These are phyloP conservation scores for Leptinotarsa texana DNA, from an alignment of 1,140 invertebrate species.

Conservation along the genomic window DNA sequence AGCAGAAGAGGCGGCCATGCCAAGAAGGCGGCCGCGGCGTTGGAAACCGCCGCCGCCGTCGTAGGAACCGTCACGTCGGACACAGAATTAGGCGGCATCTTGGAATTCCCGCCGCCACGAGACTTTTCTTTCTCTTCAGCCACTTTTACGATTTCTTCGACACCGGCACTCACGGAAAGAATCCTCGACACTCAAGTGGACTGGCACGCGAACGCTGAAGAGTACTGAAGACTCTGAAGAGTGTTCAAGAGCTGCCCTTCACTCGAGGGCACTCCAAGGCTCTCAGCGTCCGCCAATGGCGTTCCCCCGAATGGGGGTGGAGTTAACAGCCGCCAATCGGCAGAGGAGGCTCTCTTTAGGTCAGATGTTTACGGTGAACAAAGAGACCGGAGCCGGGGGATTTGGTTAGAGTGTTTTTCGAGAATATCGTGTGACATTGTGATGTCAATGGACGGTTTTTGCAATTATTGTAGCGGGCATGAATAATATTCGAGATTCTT, in stretches of 20 bases:
- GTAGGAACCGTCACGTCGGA: conserved; percentile 30
- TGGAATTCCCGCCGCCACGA: conserved; percentile 24
- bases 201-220: conserved; percentile 53
- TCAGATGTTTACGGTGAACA: conserved; percentile 20
- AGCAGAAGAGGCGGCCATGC: conserved; percentile 54
- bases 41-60: conserved; percentile 35
- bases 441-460: conserved; percentile 20
- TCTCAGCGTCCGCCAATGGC: conserved; percentile 49
- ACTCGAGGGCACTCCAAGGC: conserved; percentile 49
- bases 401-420: conserved; percentile 30
- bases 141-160: conserved; percentile 46
- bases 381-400: conserved; percentile 29
- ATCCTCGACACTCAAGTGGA: conserved; percentile 12
- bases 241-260: conserved; percentile 52
- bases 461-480: conserved; percentile 16
- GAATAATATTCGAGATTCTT: conserved; percentile 11
- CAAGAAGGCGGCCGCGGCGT: conserved; percentile 48
- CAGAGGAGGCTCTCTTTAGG: conserved; percentile 9
- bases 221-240: conserved; percentile 55
- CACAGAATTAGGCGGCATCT: conserved; percentile 42
- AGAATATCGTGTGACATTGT: conserved; percentile 20
- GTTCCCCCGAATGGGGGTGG: conserved; percentile 37
- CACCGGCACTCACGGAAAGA: conserved; percentile 33
- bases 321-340: conserved; percentile 41
- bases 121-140: conserved; percentile 49